Base-by-base conservation (phyloP, 92 coral and sea anemone species). In the Epizoanthus ramosus region DNA sequence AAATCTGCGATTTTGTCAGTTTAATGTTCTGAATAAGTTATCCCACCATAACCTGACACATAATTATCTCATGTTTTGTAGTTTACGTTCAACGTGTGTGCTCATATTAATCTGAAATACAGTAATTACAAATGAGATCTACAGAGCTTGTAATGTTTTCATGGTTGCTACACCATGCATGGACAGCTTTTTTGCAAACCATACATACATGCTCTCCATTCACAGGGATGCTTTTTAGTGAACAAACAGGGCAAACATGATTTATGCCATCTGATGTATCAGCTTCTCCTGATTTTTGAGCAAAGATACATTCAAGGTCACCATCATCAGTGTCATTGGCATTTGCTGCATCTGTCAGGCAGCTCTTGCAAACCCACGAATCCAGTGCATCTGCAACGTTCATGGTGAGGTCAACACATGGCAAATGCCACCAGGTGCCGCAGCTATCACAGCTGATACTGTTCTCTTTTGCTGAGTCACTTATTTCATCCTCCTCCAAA, bases 101-200 rank as follows among this genome's bases (percentile, higher is more conserved):
- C 64, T 28, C 68, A 54, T 81, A 25, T 63, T 63, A 84, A 84
- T 84, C 82, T 74, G 68, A 74, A 84, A 74, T 84, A 17, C 91
- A 88, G 71, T 84, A 75, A 80, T 80, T 70, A 68, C 89, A 85
- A 73, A 90, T 71, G 56, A 90, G 87, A 74, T 90, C 81, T 73
- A 84, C 88, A 63, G 93, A 87, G 58, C 85, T 84, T 71, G 93
- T 79, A 24, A 90, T 84, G 67, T 87, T 64, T 70, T 90, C 93
- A 63, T 90, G 90, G 86, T 90, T 86, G 35, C 93, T 90, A 37
- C 93, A 86, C 90, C 90, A 90, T 23, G 90, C 88, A 87, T 87
- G 93, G 57, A 87, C 88, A 15, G 90, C 88, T 74, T 83, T 72
- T 31, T 83, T 70, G 43, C 88, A 84, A 63, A 91, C 61, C 15